These are phyloP conservation scores for Tetranychus piercei DNA, from an alignment of 2,888 invertebrate genomes.

Conservation along the genomic window DNA sequence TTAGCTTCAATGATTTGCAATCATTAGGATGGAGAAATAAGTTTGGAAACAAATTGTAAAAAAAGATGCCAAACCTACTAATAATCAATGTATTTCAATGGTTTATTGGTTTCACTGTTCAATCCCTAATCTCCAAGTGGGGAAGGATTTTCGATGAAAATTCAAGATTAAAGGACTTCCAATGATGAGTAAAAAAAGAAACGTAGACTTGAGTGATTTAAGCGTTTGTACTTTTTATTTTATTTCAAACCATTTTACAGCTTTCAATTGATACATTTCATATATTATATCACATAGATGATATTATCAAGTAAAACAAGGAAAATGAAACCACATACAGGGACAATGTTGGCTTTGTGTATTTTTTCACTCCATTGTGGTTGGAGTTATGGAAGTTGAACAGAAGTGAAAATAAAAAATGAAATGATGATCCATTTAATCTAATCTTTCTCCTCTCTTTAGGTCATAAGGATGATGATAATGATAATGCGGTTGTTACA, in stretches of 20 bases:
- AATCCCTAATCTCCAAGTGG: neutral
- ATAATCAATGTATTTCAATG: neutral
- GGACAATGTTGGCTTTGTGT: neutral
- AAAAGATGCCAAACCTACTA: neutral
- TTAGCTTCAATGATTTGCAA: no score
- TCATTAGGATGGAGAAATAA: no score
- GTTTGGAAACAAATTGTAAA: no score
- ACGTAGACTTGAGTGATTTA: no score
- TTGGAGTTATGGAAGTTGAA: no score
- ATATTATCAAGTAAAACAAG: no score
- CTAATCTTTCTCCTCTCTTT: neutral
- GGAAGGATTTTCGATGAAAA: neutral
- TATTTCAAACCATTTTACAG: no score
- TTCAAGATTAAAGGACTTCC: neutral
- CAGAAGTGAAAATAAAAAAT: neutral
- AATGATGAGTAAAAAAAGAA: neutral
- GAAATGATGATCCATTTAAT: neutral
- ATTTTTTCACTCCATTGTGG: no score
- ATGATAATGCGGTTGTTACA: neutral
- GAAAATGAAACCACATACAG: neutral
- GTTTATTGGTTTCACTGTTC: no score
- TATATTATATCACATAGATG: neutral
- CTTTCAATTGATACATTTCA: neutral
- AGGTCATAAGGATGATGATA: neutral
- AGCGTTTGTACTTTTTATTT: no score